Evolutionary conservation across 2,888 invertebrate genomes (phyloP).

Genomic region (Epinotia demarniana): DNA sequence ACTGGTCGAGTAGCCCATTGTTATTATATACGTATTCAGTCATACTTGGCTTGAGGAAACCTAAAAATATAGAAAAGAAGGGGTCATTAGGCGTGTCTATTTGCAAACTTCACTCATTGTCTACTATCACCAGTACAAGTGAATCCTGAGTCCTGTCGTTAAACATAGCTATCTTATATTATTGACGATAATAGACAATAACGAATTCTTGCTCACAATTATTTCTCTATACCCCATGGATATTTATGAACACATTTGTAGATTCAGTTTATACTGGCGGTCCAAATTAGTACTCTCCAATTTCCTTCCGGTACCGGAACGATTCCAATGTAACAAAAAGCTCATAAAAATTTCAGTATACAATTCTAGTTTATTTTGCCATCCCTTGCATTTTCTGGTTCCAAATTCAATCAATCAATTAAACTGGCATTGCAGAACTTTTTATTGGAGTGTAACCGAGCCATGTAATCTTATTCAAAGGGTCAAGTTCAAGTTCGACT

Average conservation of each 20-base stretch:
- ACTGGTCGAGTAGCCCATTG: constrained; percentile 97
- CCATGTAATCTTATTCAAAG: no score
- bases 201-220: no score
- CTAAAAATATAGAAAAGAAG: constrained; percentile 71
- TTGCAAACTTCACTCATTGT: no score
- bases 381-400: not conserved
- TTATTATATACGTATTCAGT: constrained; percentile 92
- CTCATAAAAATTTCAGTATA: not conserved
- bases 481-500: no score
- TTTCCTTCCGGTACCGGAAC: not conserved
- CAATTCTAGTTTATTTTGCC: not conserved
- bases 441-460: no score
- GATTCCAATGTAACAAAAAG: not conserved
- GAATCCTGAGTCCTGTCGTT: no score
- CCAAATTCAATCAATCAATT: not conserved
- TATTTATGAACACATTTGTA: not conserved
- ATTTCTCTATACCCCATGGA: not conserved
- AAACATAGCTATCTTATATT: no score
- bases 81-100: no score
- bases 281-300: not conserved
- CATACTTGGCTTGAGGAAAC: constrained; percentile 91
- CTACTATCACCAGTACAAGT: no score
- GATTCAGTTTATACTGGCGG: not conserved
- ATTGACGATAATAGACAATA: not conserved
- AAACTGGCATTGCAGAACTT: no score